Percentiles rank a stretch among this genome's conserved stretches.
Evolutionary conservation across 2,888 invertebrate species (phyloP).

Genomic region (Trissolcus brochymenae): DNA sequence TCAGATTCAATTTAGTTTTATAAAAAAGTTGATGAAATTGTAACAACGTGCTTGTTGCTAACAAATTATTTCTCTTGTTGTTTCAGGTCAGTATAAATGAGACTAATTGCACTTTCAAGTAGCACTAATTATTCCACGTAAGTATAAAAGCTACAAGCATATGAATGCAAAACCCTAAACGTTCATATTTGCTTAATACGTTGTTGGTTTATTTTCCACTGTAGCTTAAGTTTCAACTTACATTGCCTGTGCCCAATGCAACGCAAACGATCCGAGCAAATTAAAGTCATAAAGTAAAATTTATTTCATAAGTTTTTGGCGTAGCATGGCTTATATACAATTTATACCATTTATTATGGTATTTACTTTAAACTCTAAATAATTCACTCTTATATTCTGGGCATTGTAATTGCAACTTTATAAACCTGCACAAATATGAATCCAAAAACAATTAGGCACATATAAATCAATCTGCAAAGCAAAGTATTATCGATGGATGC

Average conservation of each 20-base stretch:
- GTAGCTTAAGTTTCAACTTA: slow-evolving; percentile 51
- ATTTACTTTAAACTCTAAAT: slow-evolving; percentile 48
- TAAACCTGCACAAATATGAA: too few species aligned
- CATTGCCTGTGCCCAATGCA: slow-evolving; percentile 43
- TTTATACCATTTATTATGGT: slow-evolving; percentile 45
- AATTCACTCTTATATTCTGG: slow-evolving; percentile 26
- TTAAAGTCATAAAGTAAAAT: slow-evolving; percentile 58
- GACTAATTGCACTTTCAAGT: not conserved
- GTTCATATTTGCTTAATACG: slow-evolving; percentile 49
- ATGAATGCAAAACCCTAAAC: slow-evolving; percentile 33
- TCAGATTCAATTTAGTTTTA: not conserved
- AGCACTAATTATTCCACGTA: slow-evolving; percentile 10
- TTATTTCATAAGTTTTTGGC: slow-evolving; percentile 53
- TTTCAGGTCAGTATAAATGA: slow-evolving; percentile 15
- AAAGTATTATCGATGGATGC: too few species aligned
- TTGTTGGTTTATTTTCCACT: slow-evolving; percentile 42
- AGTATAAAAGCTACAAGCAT: slow-evolving; percentile 17
- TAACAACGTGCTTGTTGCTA: not conserved
- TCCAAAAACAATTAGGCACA: too few species aligned
- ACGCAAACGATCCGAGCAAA: slow-evolving; percentile 48
- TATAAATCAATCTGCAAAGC: too few species aligned
- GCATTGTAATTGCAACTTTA: slow-evolving; percentile 29
- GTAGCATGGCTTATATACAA: slow-evolving; percentile 44
- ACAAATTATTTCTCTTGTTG: not conserved
- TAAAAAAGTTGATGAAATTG: not conserved